phyloP scores from a whole-genome alignment of 1,140 invertebrate species.

The Papilio xuthus region DNA sequence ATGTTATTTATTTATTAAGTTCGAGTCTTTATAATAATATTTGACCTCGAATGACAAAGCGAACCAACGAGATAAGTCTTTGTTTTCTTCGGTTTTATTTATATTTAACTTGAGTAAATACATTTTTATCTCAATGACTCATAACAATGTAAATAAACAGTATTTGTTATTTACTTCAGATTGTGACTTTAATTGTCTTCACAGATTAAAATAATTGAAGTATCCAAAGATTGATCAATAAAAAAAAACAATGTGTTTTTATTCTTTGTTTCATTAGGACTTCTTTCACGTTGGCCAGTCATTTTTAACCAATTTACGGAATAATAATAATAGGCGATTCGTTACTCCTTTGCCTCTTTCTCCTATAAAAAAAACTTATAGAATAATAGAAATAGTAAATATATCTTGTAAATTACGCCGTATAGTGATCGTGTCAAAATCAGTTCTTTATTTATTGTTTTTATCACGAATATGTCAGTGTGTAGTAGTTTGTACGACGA shows the following conservation, averaged over 20 bases:
- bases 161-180: background rate
- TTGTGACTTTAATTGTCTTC: background rate
- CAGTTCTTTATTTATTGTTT: background rate
- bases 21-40: background rate
- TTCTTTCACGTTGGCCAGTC: too few relatives aligned
- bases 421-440: background rate
- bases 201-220: background rate
- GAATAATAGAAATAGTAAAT: too few relatives aligned
- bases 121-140: background rate
- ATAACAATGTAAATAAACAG: slow-evolving; percentile 6
- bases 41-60: slow-evolving; percentile 4
- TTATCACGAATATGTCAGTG: background rate
- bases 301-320: too few relatives aligned
- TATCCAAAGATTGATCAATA: background rate
- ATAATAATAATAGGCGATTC: too few relatives aligned
- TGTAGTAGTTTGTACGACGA: background rate
- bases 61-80: background rate
- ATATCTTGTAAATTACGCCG: too few relatives aligned
- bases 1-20: background rate
- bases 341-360: too few relatives aligned
- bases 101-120: slow-evolving; percentile 7
- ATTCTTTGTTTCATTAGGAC: too few relatives aligned
- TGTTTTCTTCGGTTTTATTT: slow-evolving; percentile 4
- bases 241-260: background rate
- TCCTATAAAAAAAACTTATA: too few relatives aligned